These are phyloP conservation scores for Sipha maydis DNA, from an alignment of 2,888 invertebrate species.

Conservation along the genomic window DNA sequence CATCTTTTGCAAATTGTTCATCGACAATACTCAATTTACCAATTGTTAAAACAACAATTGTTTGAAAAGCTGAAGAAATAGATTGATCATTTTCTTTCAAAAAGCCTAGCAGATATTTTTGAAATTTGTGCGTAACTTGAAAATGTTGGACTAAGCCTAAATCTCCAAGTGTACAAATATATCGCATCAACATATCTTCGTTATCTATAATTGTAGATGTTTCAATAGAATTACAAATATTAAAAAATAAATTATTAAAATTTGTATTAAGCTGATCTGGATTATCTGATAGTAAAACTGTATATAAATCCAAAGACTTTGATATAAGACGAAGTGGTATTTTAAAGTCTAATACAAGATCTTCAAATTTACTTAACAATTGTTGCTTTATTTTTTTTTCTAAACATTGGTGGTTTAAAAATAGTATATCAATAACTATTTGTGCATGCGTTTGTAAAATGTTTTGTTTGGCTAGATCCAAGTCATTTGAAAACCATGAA, in stretches of 20 bases:
- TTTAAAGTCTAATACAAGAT: constrained; percentile 41
- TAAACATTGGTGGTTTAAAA: constrained; percentile 36
- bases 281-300: constrained; percentile 26
- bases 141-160: constrained; percentile 50
- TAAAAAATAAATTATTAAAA: constrained; percentile 35
- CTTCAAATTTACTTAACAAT: constrained; percentile 39
- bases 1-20: constrained; percentile 73
- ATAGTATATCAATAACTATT: constrained; percentile 39
- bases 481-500: constrained; percentile 34
- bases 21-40: constrained; percentile 76
- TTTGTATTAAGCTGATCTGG: not conserved
- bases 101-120: constrained; percentile 28
- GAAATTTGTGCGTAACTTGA: constrained; percentile 22
- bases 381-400: constrained; percentile 12
- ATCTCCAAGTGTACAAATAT: constrained; percentile 45
- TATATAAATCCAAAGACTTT: constrained; percentile 47
- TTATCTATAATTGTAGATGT: constrained; percentile 18
- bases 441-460: constrained; percentile 38
- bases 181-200: constrained; percentile 42
- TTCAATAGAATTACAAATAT: constrained; percentile 16
- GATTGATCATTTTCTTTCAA: constrained; percentile 21
- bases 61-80: constrained; percentile 65
- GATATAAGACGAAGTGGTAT: constrained; percentile 55
- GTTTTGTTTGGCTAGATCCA: not conserved
- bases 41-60: constrained; percentile 69